Evolutionary conservation across 2,113 vertebrate species (phyloP), one percentile per base, ranked within the genome.

Genomic region (Mirounga angustirostris): DNA sequence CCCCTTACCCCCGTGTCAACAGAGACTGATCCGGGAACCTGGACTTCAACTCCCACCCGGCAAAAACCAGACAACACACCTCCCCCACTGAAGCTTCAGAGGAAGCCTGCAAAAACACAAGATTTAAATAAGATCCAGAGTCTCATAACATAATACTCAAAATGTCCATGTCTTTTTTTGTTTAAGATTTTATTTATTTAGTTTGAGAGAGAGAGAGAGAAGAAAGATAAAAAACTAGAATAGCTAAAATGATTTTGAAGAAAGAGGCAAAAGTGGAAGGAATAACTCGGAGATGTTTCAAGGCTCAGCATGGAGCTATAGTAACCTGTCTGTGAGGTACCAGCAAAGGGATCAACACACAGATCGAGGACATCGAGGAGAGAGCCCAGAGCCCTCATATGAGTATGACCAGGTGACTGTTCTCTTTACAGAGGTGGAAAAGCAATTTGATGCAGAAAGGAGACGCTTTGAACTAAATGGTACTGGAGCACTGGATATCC

Each of bases 21-120:
- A 4, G n/a, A 61, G 7, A 40, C 4, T 2, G 13, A 36, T 0
- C 26, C 4, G 0, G 5, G 5, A 56, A 50, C 28, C 12, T 36
- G 40, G 21, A 71, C 12, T 56, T 84, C 24, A 71, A 28, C 2
- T 85, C 5, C 8, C 10, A 76, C 4, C 1, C 9, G 10, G 14
- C 4, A 46, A 40, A 76, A 89, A 19, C 0, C 15, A 21, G 52
- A 28, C 13, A 36, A 6, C 26, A 15, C 3, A 7, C 5, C 2
- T 69, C 11, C 16, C 0, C 11, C 5, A 52, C 3, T 22, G 9
- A 12, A 40, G 43, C 43, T 19, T 33, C 21, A 82, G n/a, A 43
- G 0, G 46, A 95, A 65, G 6, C 8, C 19, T 36, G 9, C 4
- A 67, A 21, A 89, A 58, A 89, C 22, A 67, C 24, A 81, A 4